Evolutionary conservation across 2,113 vertebrate species (phyloP).

Genomic region (Catharus fuscescens): DNA sequence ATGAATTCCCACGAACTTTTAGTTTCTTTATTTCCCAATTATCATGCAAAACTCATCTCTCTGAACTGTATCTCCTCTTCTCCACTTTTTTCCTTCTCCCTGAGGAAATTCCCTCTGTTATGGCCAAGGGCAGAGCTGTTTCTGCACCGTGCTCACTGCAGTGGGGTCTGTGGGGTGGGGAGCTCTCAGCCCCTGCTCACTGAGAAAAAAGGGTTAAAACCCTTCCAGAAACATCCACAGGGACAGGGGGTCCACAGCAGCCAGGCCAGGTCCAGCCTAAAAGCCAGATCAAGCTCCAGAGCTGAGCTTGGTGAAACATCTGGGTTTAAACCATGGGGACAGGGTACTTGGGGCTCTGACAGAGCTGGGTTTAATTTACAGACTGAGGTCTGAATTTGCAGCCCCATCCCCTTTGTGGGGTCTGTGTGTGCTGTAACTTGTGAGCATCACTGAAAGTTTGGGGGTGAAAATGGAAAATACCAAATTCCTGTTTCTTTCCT

Average conservation of each 20-base stretch:
- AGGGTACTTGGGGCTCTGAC: fast-evolving
- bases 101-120: not conserved
- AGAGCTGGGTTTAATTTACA: not conserved
- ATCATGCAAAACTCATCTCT: slow-evolving; percentile 36
- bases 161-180: not conserved
- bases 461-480: not conserved
- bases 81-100: not conserved
- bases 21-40: slow-evolving; percentile 40
- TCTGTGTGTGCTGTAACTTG: fast-evolving
- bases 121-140: not conserved
- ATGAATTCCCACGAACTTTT: slow-evolving; percentile 40
- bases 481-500: not conserved
- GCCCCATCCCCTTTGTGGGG: fast-evolving
- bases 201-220: not conserved
- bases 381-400: too few species aligned
- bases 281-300: not conserved
- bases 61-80: not conserved
- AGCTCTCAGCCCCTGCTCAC: not conserved
- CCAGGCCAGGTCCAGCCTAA: not conserved
- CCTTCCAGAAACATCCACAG: fast-evolving
- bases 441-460: not conserved
- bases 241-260: not conserved
- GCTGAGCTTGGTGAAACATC: not conserved
- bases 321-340: not conserved
- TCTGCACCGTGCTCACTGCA: not conserved